Conservation (phyloP, 2,113 vertebrate species). For the Elaphurus davidianus region DNA sequence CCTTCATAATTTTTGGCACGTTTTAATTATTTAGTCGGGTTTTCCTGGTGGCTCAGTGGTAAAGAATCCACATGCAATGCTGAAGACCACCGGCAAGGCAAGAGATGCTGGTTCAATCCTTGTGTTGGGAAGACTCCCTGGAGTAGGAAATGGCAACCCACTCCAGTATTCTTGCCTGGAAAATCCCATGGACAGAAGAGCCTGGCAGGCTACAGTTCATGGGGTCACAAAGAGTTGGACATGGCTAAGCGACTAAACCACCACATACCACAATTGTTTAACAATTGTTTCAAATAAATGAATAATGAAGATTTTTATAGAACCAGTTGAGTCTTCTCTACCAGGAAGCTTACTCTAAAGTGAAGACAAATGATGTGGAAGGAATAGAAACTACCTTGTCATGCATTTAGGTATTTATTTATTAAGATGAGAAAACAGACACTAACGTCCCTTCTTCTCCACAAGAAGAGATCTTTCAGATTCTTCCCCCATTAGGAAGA, state of each 20-base stretch:
- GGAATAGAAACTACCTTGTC: not conserved
- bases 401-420: not conserved
- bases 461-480: not conserved
- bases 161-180: not conserved
- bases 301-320: not conserved
- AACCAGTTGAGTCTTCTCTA: not conserved
- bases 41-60: not conserved
- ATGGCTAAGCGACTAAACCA: not conserved
- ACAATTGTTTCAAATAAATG: not conserved
- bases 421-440: not conserved
- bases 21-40: not conserved
- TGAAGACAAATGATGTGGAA: not conserved
- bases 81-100: not conserved
- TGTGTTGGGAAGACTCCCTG: not conserved
- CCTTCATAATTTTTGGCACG: not conserved
- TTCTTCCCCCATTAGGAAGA: not conserved
- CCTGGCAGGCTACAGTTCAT: not conserved
- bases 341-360: not conserved
- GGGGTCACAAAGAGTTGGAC: not conserved
- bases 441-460: too few relatives aligned
- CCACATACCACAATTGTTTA: not conserved
- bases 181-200: not conserved
- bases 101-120: not conserved
- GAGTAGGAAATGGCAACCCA: not conserved
- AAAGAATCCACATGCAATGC: not conserved